A percentile compares a stretch with the other conserved stretches of the same genome.
These are phyloP conservation scores for human DNA, from an alignment of 2,113 vertebrate species.

Conservation along the genomic window DNA sequence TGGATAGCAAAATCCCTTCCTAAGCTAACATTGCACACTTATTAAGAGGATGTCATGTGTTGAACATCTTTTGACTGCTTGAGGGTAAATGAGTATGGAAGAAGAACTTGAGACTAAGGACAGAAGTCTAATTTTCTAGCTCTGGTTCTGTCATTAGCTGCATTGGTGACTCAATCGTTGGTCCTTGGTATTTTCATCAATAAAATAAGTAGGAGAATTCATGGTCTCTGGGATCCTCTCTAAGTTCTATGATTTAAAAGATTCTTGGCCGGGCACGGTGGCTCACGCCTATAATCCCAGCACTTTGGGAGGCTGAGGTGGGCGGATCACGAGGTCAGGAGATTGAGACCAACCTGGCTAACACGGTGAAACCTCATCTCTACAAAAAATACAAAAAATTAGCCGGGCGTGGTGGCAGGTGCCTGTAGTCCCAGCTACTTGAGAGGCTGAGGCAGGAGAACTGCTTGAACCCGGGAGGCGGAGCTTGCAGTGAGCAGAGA, in stretches of 20 bases:
- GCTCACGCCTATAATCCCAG: no score
- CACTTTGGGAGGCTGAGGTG: no score
- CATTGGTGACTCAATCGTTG: background rate
- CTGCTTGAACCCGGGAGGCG: no score
- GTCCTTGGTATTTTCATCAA: background rate
- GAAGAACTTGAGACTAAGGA: background rate
- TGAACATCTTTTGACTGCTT: background rate
- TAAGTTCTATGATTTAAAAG: background rate
- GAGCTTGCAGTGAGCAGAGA: no score
- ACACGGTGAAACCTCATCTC: no score
- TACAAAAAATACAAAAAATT: no score
- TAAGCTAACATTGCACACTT: background rate
- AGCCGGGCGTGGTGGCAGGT: fast-evolving
- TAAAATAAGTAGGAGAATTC: background rate
- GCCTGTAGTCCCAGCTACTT: no score
- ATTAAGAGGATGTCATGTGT: background rate
- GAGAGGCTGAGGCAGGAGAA: no score
- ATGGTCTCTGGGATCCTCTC: background rate
- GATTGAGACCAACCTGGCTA: no score
- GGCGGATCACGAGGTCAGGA: no score
- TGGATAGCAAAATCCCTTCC: background rate
- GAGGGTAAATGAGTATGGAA: background rate
- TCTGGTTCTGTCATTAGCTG: background rate
- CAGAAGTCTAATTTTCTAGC: background rate
- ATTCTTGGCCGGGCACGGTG: background rate